Base-by-base conservation (phyloP, 2,113 vertebrate genomes). In the Fregetta grallaria region DNA sequence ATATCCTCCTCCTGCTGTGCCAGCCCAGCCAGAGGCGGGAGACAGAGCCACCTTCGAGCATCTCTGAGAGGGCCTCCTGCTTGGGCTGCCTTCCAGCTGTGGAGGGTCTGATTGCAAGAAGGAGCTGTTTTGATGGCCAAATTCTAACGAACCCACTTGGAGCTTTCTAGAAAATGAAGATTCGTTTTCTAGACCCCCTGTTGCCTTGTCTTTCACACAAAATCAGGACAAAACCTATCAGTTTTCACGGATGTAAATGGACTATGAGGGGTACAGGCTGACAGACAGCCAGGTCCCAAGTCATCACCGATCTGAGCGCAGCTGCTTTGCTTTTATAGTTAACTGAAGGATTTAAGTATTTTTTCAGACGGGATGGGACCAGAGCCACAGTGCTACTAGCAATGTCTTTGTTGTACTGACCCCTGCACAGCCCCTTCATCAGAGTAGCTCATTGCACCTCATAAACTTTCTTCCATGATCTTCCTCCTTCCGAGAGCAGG, bases 271-370 rank as follows among this genome's bases (percentile, higher is more conserved):
- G 42, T 36, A 38, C 44, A 36, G 55, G 45, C 38, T 91, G 73
- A 56, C 50, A 63, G 86, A 4, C 29, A 83, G 32, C 17, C 42
- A 38, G 32, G 61, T 47, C 62, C 34, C 30, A 32, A 20, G 38
- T 38, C 0, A 0, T 13, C 53, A n/a, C 34, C 1, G 18, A 50
- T 71, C 42, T 45, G 30, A 84, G 47, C 0, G 2, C n/a, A 65
- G 77, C 49, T 87, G 53, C 44, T 89, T 68, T 86, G 56, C 58
- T 91, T 94, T 79, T 56, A 79, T 21, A 42, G 44, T 55, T 75
- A 66, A 62, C 23, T 4, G 66, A 71, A 84, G 58, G 11, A 44
- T 72, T 49, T 49, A 65, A 74, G 74, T 50, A 26, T 25, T 56
- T 70, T 76, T 86, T 89, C 52, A 85, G 81, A 12, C 0, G 4